Evolutionary conservation across 2,888 invertebrate genomes (phyloP), one percentile per base, ranked within the genome.

Genomic region (Chrysodeixis includens): DNA sequence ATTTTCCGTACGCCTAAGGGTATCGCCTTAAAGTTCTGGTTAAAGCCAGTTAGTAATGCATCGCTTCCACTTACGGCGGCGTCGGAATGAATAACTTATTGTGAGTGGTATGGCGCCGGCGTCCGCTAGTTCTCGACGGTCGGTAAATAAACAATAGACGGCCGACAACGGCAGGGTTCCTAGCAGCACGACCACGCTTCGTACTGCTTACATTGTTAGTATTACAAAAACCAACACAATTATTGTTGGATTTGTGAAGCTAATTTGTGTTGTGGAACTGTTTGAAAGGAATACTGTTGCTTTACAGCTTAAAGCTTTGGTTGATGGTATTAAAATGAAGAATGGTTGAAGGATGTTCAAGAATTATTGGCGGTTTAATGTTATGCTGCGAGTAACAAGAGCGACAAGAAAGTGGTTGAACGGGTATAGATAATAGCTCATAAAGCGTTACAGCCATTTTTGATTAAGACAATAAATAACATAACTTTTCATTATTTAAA

Each of bases 111-210:
- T 22, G 12, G 20, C 53, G 57, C 56, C 54, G 12, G 20, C 53
- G 57, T 52, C 54, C 56, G 54, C 26, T 35, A 16, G 52, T 32
- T 46, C 40, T 35, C 20, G 68, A 53, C 59, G 32, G 14, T 52
- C 14, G 26, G 16, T 66, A 58, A 77, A 73, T 72, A 72, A 57
- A 73, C 55, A 55, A 73, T 73, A 61, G 61, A 32, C 58, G n/a
- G n/a, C n/a, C n/a, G n/a, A n/a, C n/a, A n/a, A n/a, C n/a, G n/a
- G n/a, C 20, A 46, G 40, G 14, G 58, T 73, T 77, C 72, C 32
- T 18, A 61, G 72, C 66, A 77, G 57, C 54, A 22, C 54, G 16
- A 12, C 9, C 35, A 6, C 16, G 8, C 20, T 71, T 20, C 3
- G 2, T 26, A 26, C 26, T 26, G n/a, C n/a, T 26, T 26, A 26